Evolutionary conservation across 2,113 vertebrate species (phyloP).

Genomic region (Silurus meridionalis): DNA sequence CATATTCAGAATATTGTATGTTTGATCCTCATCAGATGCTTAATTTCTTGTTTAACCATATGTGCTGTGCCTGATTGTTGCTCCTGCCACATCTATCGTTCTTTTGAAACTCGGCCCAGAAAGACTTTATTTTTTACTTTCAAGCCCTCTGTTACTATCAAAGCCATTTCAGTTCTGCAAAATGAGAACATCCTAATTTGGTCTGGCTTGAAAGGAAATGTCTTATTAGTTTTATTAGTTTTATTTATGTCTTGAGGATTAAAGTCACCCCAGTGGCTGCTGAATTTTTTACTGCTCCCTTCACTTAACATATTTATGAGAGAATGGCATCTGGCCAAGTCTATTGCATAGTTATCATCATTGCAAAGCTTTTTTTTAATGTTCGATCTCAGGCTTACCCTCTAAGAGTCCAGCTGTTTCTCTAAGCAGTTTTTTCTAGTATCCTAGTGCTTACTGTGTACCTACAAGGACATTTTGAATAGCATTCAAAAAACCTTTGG

Average conservation of each 20-base stretch:
- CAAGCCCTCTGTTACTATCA: slow-evolving; percentile 39
- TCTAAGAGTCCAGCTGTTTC: background rate
- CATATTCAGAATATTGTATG: background rate
- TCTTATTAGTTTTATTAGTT: slow-evolving; percentile 55
- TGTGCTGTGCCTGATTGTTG: background rate
- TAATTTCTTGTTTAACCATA: background rate
- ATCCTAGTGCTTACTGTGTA: background rate
- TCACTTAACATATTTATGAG: slow-evolving; percentile 55
- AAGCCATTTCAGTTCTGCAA: slow-evolving; percentile 37
- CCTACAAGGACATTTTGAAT: background rate
- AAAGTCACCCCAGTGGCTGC: slow-evolving; percentile 51
- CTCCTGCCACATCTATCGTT: slow-evolving; percentile 26
- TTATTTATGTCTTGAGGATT: slow-evolving; percentile 56
- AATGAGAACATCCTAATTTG: slow-evolving; percentile 53
- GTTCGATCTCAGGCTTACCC: slow-evolving; percentile 23
- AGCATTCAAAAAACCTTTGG: background rate
- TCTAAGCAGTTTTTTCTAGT: background rate
- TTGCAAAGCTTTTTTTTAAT: slow-evolving; percentile 29
- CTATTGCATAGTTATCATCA: slow-evolving; percentile 41
- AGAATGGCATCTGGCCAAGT: slow-evolving; percentile 47
- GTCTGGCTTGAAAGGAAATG: slow-evolving; percentile 51
- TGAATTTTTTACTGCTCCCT: slow-evolving; percentile 50
- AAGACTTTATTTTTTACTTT: slow-evolving; percentile 39
- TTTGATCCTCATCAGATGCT: background rate
- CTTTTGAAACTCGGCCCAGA: slow-evolving; percentile 34